Percentiles rank a stretch among this genome's conserved stretches.
Conservation (phyloP, 37 sponge, comb jelly and placozoan species). For the Mnemiopsis leidyi region DNA sequence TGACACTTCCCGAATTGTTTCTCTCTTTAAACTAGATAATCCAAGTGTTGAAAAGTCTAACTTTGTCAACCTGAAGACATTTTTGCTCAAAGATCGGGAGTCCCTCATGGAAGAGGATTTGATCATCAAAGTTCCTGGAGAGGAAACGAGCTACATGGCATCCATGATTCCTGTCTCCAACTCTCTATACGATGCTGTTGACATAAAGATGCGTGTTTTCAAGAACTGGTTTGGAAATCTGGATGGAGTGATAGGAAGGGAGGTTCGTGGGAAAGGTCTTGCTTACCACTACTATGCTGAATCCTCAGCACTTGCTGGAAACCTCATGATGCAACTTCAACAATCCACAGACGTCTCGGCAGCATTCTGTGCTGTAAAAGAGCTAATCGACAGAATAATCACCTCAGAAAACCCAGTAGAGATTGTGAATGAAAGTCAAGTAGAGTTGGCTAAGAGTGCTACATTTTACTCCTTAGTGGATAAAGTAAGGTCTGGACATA, state of each 20-base stretch:
- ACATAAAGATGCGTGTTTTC: not conserved
- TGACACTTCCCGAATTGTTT: not conserved
- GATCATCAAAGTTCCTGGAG: slow-evolving; percentile 1
- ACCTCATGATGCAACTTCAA: not conserved
- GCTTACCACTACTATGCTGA: slow-evolving; percentile 77
- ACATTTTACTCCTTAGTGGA: not conserved
- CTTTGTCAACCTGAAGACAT: not conserved
- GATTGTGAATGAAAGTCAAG: not conserved
- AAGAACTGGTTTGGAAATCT: slow-evolving; percentile 5
- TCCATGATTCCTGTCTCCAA: not conserved
- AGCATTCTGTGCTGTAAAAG: not conserved
- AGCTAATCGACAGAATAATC: not conserved
- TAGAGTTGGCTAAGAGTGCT: not conserved
- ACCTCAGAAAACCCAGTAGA: not conserved
- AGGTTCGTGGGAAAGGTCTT: slow-evolving; percentile 74
- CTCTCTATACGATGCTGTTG: not conserved
- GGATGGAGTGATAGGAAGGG: not conserved
- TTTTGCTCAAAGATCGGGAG: too few relatives aligned
- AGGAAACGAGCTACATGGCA: slow-evolving; percentile 37
- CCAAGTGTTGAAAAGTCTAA: not conserved
- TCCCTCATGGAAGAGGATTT: not conserved
- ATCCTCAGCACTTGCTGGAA: not conserved
- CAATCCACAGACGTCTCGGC: slow-evolving; percentile 17
- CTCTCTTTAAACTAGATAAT: not conserved
- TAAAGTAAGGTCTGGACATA: not conserved